phyloP scores from a whole-genome alignment of 2,113 vertebrate species.

The Zosterops pallidus region DNA sequence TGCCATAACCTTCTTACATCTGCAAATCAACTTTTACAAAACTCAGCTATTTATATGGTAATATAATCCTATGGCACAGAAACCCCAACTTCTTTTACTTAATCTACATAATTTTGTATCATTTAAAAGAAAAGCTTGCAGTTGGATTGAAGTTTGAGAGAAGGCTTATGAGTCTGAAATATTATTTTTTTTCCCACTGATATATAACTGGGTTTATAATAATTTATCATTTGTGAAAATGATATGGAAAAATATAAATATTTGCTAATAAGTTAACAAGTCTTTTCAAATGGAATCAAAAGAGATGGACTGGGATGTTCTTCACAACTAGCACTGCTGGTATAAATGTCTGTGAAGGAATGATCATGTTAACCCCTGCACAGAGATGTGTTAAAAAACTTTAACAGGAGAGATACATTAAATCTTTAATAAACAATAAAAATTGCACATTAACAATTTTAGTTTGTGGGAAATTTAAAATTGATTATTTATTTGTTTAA shows the following conservation, averaged over 20 bases:
- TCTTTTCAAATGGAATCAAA: background rate
- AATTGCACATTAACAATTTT: background rate
- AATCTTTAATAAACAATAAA: background rate
- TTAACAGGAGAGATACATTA: background rate
- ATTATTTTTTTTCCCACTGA: background rate
- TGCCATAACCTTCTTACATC: background rate
- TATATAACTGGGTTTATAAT: background rate
- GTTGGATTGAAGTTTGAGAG: background rate
- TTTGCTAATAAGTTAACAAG: background rate
- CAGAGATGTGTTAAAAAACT: background rate
- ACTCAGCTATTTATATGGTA: background rate
- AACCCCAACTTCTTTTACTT: background rate
- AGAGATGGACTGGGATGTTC: background rate
- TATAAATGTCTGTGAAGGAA: background rate
- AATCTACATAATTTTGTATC: background rate
- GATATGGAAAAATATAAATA: background rate
- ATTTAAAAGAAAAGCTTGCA: background rate
- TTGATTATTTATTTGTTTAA: background rate
- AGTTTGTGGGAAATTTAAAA: background rate
- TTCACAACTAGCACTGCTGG: background rate
- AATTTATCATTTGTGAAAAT: background rate
- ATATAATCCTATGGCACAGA: background rate
- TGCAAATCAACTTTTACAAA: background rate
- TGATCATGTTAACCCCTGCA: background rate
- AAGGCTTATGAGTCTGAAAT: background rate